phyloP scores from a whole-genome alignment of 1,140 invertebrate species.

The Drosophila watanabei region DNA sequence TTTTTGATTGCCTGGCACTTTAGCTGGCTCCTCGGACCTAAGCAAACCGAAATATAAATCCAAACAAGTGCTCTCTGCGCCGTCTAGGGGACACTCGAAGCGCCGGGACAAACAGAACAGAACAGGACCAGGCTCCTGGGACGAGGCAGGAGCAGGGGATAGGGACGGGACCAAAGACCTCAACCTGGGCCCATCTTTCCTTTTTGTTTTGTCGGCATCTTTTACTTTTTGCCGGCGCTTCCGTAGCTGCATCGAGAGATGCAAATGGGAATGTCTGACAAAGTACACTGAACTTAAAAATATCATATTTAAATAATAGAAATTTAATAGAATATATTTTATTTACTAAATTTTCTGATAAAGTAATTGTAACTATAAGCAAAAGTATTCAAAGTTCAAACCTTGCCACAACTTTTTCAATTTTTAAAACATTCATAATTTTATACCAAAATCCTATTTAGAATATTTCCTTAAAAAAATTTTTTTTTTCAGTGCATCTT shows the following conservation, averaged over 20 bases:
- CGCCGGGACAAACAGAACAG: constrained; percentile 78
- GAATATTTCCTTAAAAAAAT: too few relatives aligned
- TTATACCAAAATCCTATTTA: too few relatives aligned
- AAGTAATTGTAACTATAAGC: too few relatives aligned
- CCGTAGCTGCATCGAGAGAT: constrained; percentile 74
- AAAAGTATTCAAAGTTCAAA: too few relatives aligned
- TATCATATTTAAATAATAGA: too few relatives aligned
- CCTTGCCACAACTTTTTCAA: too few relatives aligned
- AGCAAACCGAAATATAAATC: constrained; percentile 79
- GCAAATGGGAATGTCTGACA: constrained; percentile 61
- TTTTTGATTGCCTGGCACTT: constrained; percentile 83
- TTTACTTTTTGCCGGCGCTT: constrained; percentile 75
- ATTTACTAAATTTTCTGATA: too few relatives aligned
- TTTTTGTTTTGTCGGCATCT: constrained; percentile 65
- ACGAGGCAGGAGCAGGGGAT: constrained; percentile 9
- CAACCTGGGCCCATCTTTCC: constrained; percentile 38
- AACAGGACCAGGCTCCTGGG: constrained; percentile 30
- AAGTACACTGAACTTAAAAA: background rate
- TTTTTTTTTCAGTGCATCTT: background rate
- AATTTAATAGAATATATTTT: background rate
- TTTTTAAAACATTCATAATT: too few relatives aligned
- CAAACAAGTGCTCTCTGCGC: constrained; percentile 68
- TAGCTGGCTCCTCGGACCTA: constrained; percentile 53
- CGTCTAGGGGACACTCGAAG: constrained; percentile 73
- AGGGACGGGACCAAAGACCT: constrained; percentile 36